Base-by-base conservation (phyloP, 2,888 invertebrate genomes). In the Nudaria mundana region DNA sequence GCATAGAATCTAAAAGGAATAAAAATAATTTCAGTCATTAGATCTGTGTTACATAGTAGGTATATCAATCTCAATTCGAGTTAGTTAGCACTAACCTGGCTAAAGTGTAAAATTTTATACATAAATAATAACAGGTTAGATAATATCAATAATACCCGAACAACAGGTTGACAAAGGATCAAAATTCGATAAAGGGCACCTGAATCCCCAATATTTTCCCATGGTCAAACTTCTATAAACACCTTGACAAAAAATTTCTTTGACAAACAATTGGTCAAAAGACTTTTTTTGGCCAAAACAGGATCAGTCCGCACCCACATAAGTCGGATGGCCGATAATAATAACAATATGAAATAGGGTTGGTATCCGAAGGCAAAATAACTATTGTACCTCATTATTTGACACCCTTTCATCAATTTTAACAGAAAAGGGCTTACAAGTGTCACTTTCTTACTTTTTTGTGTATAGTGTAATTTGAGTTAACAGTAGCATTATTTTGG, bases 211-310 rank as follows among this genome's bases (percentile, higher is more conserved):
- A 86, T 82, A 87, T 87, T 87, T 87, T 88, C 88, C 87, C 88
- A 88, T 87, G 88, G 87, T 87, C 87, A 86, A 83, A 80, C 80
- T 77, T 57, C 74, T 71, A 83, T 81, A 87, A 87, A 83, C 84
- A 86, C 81, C 74, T 77, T 59, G 54, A 76, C 81, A 87, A 86
- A 88, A 86, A 85, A 81, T 70, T 63, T 63, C 69, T 81, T 81
- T 80, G 74, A 80, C 86, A 87, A 87, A 88, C 87, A 88, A 80
- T 84, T 78, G 86, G 85, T 85, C 85, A 86, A 88, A 63, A 67
- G 66, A 60, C 73, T 86, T 86, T 81, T 84, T 86, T 79, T 71
- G 51, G 54, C 44, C 77, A 71, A 82, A 85, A 85, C 81, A 82
- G 69, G 63, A 71, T 73, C 71, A 70, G 58, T 73, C 76, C 70